Base-by-base conservation (phyloP, 2,113 vertebrate species). In the Oenanthe melanoleuca region DNA sequence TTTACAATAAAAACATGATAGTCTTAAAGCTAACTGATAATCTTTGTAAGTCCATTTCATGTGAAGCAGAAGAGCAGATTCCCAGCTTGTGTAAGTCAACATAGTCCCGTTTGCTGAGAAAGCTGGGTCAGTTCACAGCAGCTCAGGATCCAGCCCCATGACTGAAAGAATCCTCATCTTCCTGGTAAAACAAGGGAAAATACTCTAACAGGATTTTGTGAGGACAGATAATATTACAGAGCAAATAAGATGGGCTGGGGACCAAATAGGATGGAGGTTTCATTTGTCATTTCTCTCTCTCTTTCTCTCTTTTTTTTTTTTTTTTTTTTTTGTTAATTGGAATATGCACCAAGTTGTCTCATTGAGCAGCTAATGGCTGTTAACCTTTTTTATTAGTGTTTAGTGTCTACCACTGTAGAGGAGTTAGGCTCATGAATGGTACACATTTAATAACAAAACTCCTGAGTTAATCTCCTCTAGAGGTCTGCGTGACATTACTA, bases 391-490 rank as follows among this genome's bases (percentile, higher is more conserved):
- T 25, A 53, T 26, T 50, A 28, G 50, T 78, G 22, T 92, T 94
- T 71, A 77, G 25, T 80, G 45, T 78, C 82, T 88, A 14, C 75
- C 42, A 5, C 64, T 50, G 14, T 29, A 33, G 69, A 20, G 29
- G 64, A 92, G 93, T 80, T 89, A 96, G 96, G 95, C 73, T 95
- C 79, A 64, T 18, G 93, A 96, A 67, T 93, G 82, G 66, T 96
- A 87, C 90, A 94, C 86, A 91, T 97, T 95, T 96, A 97, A 96
- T 91, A 97, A 97, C 88, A 97, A 97, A 96, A 97, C 86, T 97
- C 88, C 75, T 86, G 70, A 92, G 49, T 92, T 98, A 98, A 98
- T 98, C 98, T 98, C 83, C 97, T 98, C 96, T 97, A 96, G 93
- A 96, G 97, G 91, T 96, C 91, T 97, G 94, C 69, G 34, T 95